Conservation (phyloP, 2,797 vertebrate genomes). For the Fundulus diaphanus region DNA sequence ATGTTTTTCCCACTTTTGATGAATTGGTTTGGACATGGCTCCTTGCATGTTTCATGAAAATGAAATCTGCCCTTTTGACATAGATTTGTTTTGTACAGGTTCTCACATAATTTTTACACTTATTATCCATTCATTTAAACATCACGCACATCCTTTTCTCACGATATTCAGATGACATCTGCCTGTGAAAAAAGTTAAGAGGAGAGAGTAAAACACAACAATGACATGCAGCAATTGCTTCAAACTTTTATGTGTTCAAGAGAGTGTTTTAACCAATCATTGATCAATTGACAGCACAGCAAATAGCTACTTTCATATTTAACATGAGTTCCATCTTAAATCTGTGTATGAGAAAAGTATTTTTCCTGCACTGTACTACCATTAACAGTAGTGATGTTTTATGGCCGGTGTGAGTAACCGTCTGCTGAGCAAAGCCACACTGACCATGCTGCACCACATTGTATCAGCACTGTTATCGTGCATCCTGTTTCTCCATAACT, state of each 20-base stretch:
- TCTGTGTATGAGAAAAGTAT: not conserved
- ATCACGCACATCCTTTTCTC: not conserved
- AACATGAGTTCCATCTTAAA: constrained; percentile 4
- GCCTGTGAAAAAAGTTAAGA: not conserved
- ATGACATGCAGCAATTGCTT: constrained; percentile 1
- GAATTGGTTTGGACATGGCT: not conserved
- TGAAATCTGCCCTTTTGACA: not conserved
- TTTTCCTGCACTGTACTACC: not conserved
- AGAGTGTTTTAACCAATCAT: constrained; percentile 39
- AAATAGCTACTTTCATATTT: not conserved
- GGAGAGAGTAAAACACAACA: not conserved
- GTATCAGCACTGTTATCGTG: not conserved
- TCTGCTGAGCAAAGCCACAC: constrained; percentile 7
- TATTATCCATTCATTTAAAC: not conserved
- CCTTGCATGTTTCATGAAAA: not conserved
- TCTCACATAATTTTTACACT: too few relatives aligned
- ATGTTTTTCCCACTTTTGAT: not conserved
- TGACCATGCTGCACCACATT: not conserved
- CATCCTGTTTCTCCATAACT: not conserved
- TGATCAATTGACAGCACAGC: constrained; percentile 25
- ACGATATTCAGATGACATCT: not conserved
- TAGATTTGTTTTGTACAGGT: too few relatives aligned
- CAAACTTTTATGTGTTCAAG: constrained; percentile 3
- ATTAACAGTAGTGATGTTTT: not conserved
- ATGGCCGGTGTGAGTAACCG: not conserved